These are phyloP conservation scores for Squalus acanthias DNA, from an alignment of 2,797 vertebrate species.

Conservation along the genomic window DNA sequence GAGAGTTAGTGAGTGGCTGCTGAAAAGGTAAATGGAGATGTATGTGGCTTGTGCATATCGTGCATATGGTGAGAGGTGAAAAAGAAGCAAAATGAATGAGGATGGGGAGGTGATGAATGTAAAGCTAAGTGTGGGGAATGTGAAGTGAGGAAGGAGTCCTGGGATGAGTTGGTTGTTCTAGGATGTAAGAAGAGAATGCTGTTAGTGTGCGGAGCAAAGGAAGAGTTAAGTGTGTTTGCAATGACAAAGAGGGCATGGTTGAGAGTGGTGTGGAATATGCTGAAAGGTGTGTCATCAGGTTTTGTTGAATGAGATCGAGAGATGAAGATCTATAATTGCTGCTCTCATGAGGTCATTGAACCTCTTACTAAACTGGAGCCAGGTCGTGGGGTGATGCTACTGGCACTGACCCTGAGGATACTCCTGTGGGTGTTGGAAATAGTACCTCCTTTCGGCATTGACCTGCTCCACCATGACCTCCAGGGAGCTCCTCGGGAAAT, in stretches of 20 bases:
- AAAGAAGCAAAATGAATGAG: neutral
- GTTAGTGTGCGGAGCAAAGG: neutral
- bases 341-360: neutral
- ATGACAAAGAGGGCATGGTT: neutral
- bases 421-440: too few species aligned
- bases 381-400: too few species aligned
- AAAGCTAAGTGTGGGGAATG: neutral
- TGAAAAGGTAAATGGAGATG: too few species aligned
- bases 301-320: neutral
- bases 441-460: neutral
- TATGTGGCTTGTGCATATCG: too few species aligned
- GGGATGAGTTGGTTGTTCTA: neutral
- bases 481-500: neutral
- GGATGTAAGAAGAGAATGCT: too few species aligned
- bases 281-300: neutral
- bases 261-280: neutral
- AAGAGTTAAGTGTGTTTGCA: neutral
- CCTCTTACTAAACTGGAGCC: too few species aligned
- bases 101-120: neutral
- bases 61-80: neutral
- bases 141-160: neutral
- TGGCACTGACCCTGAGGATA: too few species aligned
- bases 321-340: neutral
- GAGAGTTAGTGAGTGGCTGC: neutral
- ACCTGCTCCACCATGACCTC: neutral